Conservation (phyloP, 2,888 invertebrate genomes). For the Deilephila porcellus region DNA sequence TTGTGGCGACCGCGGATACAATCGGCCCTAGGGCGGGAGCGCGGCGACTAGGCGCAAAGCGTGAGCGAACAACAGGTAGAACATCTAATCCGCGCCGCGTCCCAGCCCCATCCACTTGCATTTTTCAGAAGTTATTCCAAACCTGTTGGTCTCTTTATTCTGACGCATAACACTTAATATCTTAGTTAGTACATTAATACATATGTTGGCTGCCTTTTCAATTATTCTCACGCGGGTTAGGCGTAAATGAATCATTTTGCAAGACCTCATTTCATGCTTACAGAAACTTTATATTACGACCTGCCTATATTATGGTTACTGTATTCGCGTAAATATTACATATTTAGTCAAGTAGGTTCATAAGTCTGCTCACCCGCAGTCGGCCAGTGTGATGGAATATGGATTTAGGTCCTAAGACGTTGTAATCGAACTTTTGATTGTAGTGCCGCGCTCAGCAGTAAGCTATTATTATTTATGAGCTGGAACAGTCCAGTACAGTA, state of each 20-base stretch:
- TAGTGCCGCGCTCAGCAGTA: too few relatives aligned
- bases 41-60: too few relatives aligned
- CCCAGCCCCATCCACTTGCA: neutral
- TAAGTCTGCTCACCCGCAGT: too few relatives aligned
- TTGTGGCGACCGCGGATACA: neutral
- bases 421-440: too few relatives aligned
- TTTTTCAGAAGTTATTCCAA: neutral
- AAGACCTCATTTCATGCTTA: neutral
- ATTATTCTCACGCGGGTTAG: conserved; percentile 35
- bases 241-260: conserved; percentile 28
- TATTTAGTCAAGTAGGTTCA: too few relatives aligned
- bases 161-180: conserved; percentile 4
- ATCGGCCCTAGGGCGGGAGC: neutral
- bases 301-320: neutral
- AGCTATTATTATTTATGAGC: too few relatives aligned
- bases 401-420: too few relatives aligned
- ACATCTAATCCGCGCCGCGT: too few relatives aligned
- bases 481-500: too few relatives aligned
- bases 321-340: too few relatives aligned
- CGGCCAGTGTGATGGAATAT: too few relatives aligned
- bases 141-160: neutral
- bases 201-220: conserved; percentile 32
- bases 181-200: conserved; percentile 33
- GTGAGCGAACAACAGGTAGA: neutral
- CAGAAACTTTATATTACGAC: neutral